These are phyloP conservation scores for Linnaemya tessellans DNA, from an alignment of 2,888 invertebrate species.

Conservation along the genomic window DNA sequence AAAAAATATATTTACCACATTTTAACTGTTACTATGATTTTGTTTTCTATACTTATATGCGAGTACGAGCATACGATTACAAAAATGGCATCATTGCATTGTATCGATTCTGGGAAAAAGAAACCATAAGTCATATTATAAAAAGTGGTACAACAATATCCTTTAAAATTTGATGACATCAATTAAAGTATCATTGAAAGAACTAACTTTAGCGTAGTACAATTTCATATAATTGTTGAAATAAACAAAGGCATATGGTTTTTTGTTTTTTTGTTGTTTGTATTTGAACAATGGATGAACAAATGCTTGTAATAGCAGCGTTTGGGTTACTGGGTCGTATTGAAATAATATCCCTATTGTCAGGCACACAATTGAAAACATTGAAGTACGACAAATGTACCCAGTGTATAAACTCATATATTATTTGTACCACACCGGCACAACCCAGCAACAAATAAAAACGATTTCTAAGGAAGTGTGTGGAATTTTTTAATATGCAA, in stretches of 20 bases:
- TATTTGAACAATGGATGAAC: conserved; percentile 54
- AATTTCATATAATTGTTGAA: conserved; percentile 28
- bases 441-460: neutral
- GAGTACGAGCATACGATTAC: no score
- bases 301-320: conserved; percentile 54
- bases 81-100: no score
- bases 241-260: conserved; percentile 35
- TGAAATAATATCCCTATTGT: conserved; percentile 27
- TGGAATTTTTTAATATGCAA: no score
- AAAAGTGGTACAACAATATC: neutral
- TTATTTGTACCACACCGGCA: neutral
- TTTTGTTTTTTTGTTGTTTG: neutral
- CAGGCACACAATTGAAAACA: conserved; percentile 27
- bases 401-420: neutral
- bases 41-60: no score
- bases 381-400: neutral
- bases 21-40: no score
- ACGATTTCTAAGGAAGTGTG: no score
- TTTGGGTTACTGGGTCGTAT: conserved; percentile 62
- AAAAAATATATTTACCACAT: no score
- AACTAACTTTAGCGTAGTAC: conserved; percentile 3
- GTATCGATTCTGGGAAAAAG: no score
- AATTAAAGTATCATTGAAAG: conserved; percentile 25
- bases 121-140: neutral
- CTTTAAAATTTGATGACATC: conserved; percentile 18